phyloP scores from a whole-genome alignment of 2,888 invertebrate species.

The Lasioglossum figueresi region DNA sequence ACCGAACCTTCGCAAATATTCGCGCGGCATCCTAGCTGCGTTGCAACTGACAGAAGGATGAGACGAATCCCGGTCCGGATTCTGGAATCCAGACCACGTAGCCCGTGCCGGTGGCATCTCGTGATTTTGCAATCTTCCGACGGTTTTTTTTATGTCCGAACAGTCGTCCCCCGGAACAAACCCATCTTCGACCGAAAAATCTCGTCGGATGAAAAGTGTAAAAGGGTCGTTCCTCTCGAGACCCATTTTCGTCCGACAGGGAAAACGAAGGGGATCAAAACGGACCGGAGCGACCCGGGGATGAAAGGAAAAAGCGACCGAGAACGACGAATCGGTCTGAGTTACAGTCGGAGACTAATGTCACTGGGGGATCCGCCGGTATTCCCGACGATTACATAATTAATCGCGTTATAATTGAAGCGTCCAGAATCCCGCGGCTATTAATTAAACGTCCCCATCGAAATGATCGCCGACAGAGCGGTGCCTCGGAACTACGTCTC shows the following conservation, averaged over 20 bases:
- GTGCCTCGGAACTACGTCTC: slow-evolving; percentile 44
- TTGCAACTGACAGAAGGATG: slow-evolving; percentile 69
- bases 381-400: slow-evolving; percentile 61
- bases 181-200: slow-evolving; percentile 47
- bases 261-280: slow-evolving; percentile 19
- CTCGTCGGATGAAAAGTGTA: slow-evolving; percentile 45
- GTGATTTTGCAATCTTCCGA: slow-evolving; percentile 64
- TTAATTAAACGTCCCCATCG: slow-evolving; percentile 63
- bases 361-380: slow-evolving; percentile 18
- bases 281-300: background rate
- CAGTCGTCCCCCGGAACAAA: slow-evolving; percentile 48
- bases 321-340: background rate
- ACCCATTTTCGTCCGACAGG: slow-evolving; percentile 48
- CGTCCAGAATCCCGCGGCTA: slow-evolving; percentile 43
- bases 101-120: slow-evolving; percentile 65
- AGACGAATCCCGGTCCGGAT: slow-evolving; percentile 9
- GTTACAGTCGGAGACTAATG: slow-evolving; percentile 32
- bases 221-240: slow-evolving; percentile 43
- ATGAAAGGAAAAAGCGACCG: background rate
- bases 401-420: slow-evolving; percentile 67
- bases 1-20: slow-evolving; percentile 68
- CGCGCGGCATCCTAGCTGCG: slow-evolving; percentile 63
- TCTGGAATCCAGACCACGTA: slow-evolving; percentile 69
- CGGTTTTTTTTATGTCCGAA: slow-evolving; percentile 52
- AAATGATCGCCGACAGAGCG: slow-evolving; percentile 50